These are phyloP conservation scores for Antigone vipio DNA, from an alignment of 2,113 vertebrate genomes.

Conservation along the genomic window DNA sequence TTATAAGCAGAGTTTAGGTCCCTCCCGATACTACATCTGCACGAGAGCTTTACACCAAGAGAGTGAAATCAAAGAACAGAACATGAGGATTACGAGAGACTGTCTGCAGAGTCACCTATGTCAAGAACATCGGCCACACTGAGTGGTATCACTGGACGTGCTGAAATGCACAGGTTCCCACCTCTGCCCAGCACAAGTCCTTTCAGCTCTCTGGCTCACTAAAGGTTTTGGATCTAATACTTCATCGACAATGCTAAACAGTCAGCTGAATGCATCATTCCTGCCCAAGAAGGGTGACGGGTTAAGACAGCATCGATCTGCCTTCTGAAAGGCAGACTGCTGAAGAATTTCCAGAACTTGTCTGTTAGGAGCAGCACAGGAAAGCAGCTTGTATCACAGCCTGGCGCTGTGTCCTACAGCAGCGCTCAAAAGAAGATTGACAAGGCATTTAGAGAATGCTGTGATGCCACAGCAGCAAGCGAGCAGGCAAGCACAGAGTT, in stretches of 20 bases:
- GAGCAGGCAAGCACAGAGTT: not conserved
- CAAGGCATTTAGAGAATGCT: constrained; percentile 26
- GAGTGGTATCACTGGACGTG: not conserved
- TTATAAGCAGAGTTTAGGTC: not conserved
- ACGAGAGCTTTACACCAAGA: not conserved
- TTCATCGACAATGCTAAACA: not conserved
- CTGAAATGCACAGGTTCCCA: not conserved
- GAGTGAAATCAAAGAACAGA: not conserved
- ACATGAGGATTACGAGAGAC: not conserved
- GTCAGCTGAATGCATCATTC: not conserved
- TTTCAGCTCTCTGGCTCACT: not conserved
- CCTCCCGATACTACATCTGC: not conserved
- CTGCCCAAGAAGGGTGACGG: not conserved
- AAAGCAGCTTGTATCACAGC: not conserved
- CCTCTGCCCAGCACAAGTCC: not conserved
- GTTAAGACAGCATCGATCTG: not conserved
- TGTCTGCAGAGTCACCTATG: not conserved
- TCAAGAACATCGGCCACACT: not conserved
- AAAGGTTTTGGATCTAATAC: not conserved
- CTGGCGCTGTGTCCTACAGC: not conserved
- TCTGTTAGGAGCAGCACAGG: not conserved
- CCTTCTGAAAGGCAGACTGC: not conserved
- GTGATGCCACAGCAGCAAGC: not conserved
- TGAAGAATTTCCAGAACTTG: constrained; percentile 7
- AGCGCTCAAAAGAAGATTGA: not conserved